These are phyloP conservation scores for Reinhardtius hippoglossoides DNA, from an alignment of 2,113 vertebrate species.

Conservation along the genomic window DNA sequence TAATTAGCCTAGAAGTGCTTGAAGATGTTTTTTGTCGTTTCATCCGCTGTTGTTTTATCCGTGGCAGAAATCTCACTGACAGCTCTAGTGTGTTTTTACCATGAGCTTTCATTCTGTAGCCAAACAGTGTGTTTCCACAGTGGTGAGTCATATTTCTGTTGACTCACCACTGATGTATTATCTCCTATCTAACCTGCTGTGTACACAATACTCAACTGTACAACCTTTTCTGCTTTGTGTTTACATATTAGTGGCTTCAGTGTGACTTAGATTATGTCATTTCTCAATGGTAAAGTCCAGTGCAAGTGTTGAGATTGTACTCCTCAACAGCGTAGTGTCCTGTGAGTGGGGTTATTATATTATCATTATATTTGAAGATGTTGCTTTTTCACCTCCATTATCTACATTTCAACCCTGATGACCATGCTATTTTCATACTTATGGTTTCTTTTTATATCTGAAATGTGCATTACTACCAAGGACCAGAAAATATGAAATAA, in stretches of 20 bases:
- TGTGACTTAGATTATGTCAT: slow-evolving; percentile 62
- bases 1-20: slow-evolving; percentile 31
- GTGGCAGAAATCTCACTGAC: slow-evolving; percentile 15
- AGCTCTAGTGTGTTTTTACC: slow-evolving; percentile 10
- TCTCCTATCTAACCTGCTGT: slow-evolving; percentile 31
- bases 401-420: slow-evolving; percentile 51
- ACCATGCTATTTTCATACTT: slow-evolving; percentile 68
- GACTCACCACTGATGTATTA: slow-evolving; percentile 18
- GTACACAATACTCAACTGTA: slow-evolving; percentile 23
- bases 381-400: slow-evolving; percentile 45
- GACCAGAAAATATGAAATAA: slow-evolving; percentile 67
- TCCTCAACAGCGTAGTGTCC: slow-evolving; percentile 40
- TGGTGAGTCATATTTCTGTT: slow-evolving; percentile 36
- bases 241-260: slow-evolving; percentile 55
- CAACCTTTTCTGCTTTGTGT: slow-evolving; percentile 57
- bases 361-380: slow-evolving; percentile 25
- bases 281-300: slow-evolving; percentile 61
- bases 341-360: slow-evolving; percentile 46
- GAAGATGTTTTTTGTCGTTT: slow-evolving; percentile 36
- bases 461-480: slow-evolving; percentile 69
- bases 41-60: slow-evolving; percentile 17
- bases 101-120: slow-evolving; percentile 15
- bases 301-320: slow-evolving; percentile 51
- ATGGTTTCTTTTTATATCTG: slow-evolving; percentile 68
- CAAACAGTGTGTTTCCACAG: slow-evolving; percentile 9